phyloP scores from a whole-genome alignment of 2,888 invertebrate genomes.

The Acronicta alni region DNA sequence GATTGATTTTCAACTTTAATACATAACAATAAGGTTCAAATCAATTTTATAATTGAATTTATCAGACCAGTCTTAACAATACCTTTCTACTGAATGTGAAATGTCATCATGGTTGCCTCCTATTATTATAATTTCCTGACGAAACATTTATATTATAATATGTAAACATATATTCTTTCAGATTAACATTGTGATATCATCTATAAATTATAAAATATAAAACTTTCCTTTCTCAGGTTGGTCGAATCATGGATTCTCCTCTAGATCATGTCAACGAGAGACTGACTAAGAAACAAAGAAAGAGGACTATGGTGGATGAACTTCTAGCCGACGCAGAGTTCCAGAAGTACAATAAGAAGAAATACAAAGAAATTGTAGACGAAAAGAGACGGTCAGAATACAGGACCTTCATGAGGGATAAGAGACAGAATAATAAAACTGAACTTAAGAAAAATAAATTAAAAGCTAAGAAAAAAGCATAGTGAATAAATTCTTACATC shows the following conservation, averaged over 20 bases:
- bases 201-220: not conserved
- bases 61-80: no score
- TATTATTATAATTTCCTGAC: no score
- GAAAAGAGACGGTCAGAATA: constrained; percentile 92
- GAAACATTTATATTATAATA: no score
- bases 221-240: constrained; percentile 86
- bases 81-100: no score
- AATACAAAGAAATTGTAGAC: constrained; percentile 93
- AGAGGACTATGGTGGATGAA: constrained; percentile 97
- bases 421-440: constrained; percentile 91
- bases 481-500: constrained; percentile 25
- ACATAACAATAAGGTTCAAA: no score
- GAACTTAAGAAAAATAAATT: constrained; percentile 79
- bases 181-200: no score
- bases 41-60: no score
- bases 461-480: constrained; percentile 67
- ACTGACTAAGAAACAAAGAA: constrained; percentile 95
- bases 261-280: constrained; percentile 96
- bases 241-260: constrained; percentile 94
- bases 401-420: constrained; percentile 93
- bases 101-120: no score
- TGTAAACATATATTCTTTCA: no score
- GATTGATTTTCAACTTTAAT: no score
- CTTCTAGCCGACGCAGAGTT: constrained; percentile 96
- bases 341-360: constrained; percentile 93